Conservation (phyloP, 1,140 invertebrate genomes). For the Philotrypesis tridentata region DNA sequence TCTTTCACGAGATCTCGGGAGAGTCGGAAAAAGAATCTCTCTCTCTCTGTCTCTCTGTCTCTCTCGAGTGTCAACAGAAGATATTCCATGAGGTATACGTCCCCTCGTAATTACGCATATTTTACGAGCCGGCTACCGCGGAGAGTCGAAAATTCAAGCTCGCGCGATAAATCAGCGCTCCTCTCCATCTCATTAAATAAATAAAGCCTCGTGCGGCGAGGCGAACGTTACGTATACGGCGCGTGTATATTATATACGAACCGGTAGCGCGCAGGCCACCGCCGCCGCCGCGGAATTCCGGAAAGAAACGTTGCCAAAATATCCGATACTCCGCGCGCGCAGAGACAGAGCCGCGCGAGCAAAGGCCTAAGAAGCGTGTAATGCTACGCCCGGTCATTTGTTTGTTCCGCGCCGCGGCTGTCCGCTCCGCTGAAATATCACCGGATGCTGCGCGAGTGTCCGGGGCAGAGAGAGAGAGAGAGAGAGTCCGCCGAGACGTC, state of each 20-base stretch:
- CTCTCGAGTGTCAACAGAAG: neutral
- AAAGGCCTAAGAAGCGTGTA: constrained; percentile 49
- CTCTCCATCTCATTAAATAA: neutral
- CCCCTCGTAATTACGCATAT: neutral
- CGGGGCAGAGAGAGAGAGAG: no score
- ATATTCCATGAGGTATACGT: neutral
- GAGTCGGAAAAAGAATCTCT: neutral
- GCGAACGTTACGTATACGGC: no score
- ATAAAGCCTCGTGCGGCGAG: neutral
- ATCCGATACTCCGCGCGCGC: constrained; percentile 40
- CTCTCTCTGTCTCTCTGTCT: no score
- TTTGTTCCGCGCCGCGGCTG: constrained; percentile 40
- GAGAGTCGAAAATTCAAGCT: neutral
- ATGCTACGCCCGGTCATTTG: constrained; percentile 46
- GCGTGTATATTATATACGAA: no score
- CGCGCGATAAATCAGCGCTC: neutral
- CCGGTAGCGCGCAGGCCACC: neutral
- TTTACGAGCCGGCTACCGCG: neutral
- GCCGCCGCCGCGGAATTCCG: neutral
- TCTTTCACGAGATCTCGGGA: no score
- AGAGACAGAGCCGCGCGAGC: neutral
- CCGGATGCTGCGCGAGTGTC: constrained; percentile 47
- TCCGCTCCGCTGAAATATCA: constrained; percentile 46
- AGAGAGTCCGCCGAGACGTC: no score
- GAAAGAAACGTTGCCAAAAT: neutral